Conservation (phyloP, 2,888 invertebrate genomes). For the Phragmatobia fuliginosa region DNA sequence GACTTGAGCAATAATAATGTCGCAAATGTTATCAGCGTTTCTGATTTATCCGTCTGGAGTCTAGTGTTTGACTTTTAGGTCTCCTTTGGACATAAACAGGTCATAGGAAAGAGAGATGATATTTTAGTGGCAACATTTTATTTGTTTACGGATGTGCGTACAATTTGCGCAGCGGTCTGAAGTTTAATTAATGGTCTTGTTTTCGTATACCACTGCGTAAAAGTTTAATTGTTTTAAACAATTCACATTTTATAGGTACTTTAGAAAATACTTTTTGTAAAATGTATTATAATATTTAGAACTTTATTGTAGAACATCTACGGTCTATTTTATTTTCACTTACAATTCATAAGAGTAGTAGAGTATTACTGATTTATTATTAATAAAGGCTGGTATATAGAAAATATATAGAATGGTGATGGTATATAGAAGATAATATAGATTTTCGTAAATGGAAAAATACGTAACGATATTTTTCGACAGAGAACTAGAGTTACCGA, state of each 20-base stretch:
- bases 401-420: no score
- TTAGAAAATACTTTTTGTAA: no score
- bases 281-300: no score
- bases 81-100: neutral
- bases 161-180: neutral
- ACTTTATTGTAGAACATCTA: neutral
- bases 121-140: neutral
- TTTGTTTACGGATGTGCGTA: neutral
- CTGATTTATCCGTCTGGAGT: slow-evolving; percentile 34
- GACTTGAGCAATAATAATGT: slow-evolving; percentile 32
- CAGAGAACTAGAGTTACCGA: no score
- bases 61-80: slow-evolving; percentile 25
- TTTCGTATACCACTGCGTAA: neutral
- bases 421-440: no score
- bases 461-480: no score
- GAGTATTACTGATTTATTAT: no score
- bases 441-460: no score
- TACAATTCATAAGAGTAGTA: no score
- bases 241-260: no score
- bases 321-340: neutral
- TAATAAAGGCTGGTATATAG: no score
- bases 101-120: neutral
- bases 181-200: neutral
- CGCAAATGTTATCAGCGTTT: slow-evolving; percentile 26
- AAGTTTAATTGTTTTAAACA: neutral